phyloP scores from a whole-genome alignment of 2,888 invertebrate species.

The Eupithecia abbreviata region DNA sequence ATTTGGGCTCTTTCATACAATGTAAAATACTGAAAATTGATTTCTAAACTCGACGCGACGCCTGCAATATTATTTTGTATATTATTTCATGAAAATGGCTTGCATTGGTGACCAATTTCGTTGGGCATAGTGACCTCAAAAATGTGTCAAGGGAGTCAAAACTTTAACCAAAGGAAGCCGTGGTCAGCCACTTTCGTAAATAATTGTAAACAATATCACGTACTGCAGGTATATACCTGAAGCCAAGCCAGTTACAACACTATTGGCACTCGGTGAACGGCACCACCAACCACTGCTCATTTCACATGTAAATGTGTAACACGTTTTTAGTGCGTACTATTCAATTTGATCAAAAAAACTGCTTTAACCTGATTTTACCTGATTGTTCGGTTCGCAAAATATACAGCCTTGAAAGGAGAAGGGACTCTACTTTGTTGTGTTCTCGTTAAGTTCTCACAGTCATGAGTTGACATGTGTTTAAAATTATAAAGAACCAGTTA shows the following conservation, averaged over 20 bases:
- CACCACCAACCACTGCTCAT: slow-evolving; percentile 38
- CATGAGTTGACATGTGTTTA: background rate
- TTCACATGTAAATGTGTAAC: slow-evolving; percentile 59
- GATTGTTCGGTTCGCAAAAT: slow-evolving; percentile 28
- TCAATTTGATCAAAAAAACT: slow-evolving; percentile 48
- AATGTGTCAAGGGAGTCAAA: slow-evolving; percentile 9
- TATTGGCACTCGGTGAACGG: slow-evolving; percentile 57
- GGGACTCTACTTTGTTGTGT: slow-evolving; percentile 12
- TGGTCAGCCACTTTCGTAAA: slow-evolving; percentile 68
- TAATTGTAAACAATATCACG: slow-evolving; percentile 76
- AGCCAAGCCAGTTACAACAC: slow-evolving; percentile 69
- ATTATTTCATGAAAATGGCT: background rate
- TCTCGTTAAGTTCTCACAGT: background rate
- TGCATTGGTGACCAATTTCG: background rate
- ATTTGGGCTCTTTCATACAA: too few species aligned
- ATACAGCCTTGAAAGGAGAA: slow-evolving; percentile 32
- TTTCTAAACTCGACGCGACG: background rate
- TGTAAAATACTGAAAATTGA: background rate
- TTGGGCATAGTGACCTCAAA: background rate
- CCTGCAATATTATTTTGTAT: too few species aligned
- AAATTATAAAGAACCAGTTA: background rate
- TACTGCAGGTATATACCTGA: slow-evolving; percentile 30
- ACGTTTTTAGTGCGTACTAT: slow-evolving; percentile 51
- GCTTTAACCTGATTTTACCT: slow-evolving; percentile 5
- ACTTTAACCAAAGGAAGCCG: background rate